Percentiles rank a stretch among this genome's conserved stretches.
Evolutionary conservation across 2,888 invertebrate genomes (phyloP).

Genomic region (Megalurothrips usitatus): DNA sequence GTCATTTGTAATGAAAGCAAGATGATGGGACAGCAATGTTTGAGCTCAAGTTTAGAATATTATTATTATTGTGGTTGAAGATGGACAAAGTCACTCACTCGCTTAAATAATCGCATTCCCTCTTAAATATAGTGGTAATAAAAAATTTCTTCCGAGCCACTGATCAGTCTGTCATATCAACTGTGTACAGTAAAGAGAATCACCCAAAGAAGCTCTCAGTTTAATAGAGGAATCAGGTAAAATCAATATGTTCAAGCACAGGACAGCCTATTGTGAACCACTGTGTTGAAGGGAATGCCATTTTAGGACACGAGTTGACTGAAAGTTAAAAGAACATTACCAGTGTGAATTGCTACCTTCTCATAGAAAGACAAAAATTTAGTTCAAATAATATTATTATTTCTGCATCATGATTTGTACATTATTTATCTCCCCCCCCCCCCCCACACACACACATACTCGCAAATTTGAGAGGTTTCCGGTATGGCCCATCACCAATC

Average conservation of each 20-base stretch:
- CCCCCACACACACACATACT: background rate
- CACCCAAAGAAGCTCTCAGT: background rate
- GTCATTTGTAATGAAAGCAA: background rate
- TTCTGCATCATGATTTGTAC: background rate
- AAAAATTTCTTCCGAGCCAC: background rate
- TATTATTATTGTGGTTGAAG: background rate
- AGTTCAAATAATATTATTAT: slow-evolving; percentile 2
- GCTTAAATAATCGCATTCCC: background rate
- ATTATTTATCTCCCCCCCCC: background rate
- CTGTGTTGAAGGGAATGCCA: background rate
- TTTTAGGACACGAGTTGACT: background rate
- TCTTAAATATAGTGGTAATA: background rate
- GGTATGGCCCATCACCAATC: slow-evolving; percentile 44
- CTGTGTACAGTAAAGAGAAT: too few species aligned
- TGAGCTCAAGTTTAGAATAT: background rate
- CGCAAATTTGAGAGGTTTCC: background rate
- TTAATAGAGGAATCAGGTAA: background rate
- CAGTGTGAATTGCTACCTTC: background rate
- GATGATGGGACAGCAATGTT: background rate
- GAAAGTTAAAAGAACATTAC: background rate
- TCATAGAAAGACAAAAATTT: background rate
- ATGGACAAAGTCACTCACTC: background rate
- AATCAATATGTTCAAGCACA: background rate
- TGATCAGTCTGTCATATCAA: background rate
- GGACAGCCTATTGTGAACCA: background rate